These are phyloP conservation scores for Synanthedon myopaeformis DNA, from an alignment of 2,888 invertebrate genomes.

Conservation along the genomic window DNA sequence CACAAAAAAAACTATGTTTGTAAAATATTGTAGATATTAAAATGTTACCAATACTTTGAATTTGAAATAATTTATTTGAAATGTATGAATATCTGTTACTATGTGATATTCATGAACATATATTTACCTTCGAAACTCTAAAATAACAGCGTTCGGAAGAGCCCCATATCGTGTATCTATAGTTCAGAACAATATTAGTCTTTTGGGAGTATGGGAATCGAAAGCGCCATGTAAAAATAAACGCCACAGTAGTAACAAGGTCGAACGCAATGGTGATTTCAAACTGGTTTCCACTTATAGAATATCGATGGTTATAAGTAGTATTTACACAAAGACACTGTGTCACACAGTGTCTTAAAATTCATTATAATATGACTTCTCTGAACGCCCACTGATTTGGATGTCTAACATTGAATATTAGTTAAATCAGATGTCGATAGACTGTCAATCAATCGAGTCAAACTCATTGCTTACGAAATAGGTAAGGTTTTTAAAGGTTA, in stretches of 20 bases:
- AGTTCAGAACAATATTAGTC: neutral
- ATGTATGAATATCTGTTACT: too few species aligned
- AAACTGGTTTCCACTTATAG: neutral
- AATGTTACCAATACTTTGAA: too few species aligned
- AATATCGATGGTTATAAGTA: too few species aligned
- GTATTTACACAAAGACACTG: neutral
- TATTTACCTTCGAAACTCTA: neutral
- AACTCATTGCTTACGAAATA: too few species aligned
- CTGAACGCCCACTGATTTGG: too few species aligned
- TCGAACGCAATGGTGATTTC: constrained; percentile 4
- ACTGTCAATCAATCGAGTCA: too few species aligned
- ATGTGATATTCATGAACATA: neutral
- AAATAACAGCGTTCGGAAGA: neutral
- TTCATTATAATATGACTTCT: too few species aligned
- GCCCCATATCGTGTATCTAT: neutral
- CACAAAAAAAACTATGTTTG: too few species aligned
- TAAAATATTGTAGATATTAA: too few species aligned
- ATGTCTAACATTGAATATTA: too few species aligned
- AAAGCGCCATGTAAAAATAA: constrained; percentile 21
- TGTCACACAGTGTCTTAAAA: neutral
- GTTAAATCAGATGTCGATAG: too few species aligned
- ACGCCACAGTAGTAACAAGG: constrained; percentile 18
- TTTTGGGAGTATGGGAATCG: neutral
- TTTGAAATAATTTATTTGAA: too few species aligned
- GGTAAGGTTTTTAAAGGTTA: neutral